A percentile compares a stretch with the other conserved stretches of the same genome.
These are phyloP conservation scores for Dallia pectoralis DNA, from an alignment of 2,797 vertebrate species.

Conservation along the genomic window DNA sequence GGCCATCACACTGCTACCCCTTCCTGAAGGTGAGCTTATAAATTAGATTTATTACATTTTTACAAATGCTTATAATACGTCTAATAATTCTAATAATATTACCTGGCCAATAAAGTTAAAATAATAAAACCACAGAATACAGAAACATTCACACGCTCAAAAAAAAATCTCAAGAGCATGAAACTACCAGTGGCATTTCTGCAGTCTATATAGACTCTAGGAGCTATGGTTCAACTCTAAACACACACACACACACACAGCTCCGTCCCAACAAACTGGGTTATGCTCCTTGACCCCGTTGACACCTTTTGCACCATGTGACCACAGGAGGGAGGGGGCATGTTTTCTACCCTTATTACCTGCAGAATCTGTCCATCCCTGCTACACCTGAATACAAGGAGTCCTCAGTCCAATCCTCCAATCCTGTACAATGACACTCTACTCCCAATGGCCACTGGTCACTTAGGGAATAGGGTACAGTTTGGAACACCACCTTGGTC, in stretches of 20 bases:
- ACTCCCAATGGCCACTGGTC: not conserved
- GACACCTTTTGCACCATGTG: constrained; percentile 19
- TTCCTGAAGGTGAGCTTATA: constrained; percentile 87
- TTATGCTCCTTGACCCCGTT: constrained; percentile 17
- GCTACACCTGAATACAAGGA: constrained; percentile 19
- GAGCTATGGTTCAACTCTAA: not conserved
- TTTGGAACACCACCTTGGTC: not conserved
- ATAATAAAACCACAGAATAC: not conserved
- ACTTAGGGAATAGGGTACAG: not conserved
- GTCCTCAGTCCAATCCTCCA: constrained; percentile 15
- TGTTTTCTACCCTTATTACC: not conserved
- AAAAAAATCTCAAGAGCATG: not conserved
- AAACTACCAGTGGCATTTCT: not conserved
- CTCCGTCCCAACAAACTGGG: not conserved
- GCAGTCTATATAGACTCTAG: not conserved
- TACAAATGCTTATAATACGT: not conserved
- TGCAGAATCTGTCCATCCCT: constrained; percentile 24
- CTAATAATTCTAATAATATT: too few relatives aligned
- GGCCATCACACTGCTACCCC: constrained; percentile 88
- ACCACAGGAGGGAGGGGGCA: not conserved
- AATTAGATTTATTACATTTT: too few relatives aligned
- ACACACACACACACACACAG: not conserved
- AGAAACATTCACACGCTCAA: not conserved
- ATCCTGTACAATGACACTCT: not conserved
- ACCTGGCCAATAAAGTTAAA: too few relatives aligned